phyloP scores from a whole-genome alignment of 2,888 invertebrate species.

The Hydrotaea cyrtoneurina region DNA sequence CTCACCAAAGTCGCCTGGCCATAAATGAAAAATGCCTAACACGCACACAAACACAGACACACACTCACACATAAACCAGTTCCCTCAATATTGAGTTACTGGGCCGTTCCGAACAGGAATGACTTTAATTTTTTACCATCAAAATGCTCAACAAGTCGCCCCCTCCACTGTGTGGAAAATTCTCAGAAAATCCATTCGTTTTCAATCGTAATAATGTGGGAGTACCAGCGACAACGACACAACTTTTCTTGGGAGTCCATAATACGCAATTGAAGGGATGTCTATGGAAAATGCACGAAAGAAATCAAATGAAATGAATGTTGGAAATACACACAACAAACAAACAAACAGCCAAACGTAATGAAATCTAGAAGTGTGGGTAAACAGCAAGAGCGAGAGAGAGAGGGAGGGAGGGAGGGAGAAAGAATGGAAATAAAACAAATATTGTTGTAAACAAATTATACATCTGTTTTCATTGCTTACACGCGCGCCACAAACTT shows the following conservation, averaged over 20 bases:
- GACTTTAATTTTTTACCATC: not conserved
- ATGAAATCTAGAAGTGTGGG: too few relatives aligned
- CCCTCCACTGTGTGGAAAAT: too few relatives aligned
- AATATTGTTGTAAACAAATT: constrained; percentile 33
- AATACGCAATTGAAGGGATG: not conserved
- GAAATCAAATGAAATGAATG: too few relatives aligned
- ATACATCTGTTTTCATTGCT: constrained; percentile 28
- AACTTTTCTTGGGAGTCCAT: not conserved
- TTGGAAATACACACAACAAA: not conserved
- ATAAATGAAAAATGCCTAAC: not conserved
- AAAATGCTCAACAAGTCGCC: not conserved
- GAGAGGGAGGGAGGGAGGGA: too few relatives aligned
- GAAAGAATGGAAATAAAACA: not conserved
- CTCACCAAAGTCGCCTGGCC: not conserved
- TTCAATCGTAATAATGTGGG: not conserved
- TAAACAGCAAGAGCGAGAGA: too few relatives aligned
- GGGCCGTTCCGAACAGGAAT: too few relatives aligned
- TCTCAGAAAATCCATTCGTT: not conserved
- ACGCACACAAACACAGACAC: not conserved
- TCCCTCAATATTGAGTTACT: too few relatives aligned
- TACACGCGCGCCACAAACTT: constrained; percentile 21
- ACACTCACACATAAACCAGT: not conserved
- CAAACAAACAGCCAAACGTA: not conserved
- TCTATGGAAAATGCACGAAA: not conserved
- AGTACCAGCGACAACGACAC: not conserved